Conservation (phyloP, 2,797 vertebrate genomes). For the Chelon labrosus region DNA sequence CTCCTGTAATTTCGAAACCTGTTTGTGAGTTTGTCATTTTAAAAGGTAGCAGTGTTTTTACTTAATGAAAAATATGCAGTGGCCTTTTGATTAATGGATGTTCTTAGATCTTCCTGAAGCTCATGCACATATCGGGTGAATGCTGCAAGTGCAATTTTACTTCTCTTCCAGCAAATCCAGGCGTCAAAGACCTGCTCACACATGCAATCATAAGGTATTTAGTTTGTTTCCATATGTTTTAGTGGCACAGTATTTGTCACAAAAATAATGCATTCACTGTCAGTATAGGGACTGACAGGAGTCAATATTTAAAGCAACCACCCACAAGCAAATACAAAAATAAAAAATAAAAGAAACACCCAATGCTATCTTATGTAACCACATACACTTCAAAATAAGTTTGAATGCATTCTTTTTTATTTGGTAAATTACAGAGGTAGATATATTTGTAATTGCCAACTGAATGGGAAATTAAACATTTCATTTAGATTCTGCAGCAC, state of each 20-base stretch:
- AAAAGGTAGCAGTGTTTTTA: neutral
- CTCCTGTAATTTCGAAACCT: conserved; percentile 18
- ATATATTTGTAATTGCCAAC: conserved; percentile 14
- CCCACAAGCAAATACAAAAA: neutral
- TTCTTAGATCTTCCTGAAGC: neutral
- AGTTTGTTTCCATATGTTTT: conserved; percentile 36
- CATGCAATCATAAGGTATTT: conserved; percentile 41
- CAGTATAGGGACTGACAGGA: neutral
- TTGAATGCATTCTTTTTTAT: no score
- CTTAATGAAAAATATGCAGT: neutral
- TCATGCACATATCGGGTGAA: neutral
- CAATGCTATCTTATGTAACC: neutral
- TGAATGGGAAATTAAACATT: conserved; percentile 16
- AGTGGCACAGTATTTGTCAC: conserved; percentile 22
- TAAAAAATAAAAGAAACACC: neutral
- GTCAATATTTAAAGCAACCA: conserved; percentile 4
- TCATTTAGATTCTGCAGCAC: conserved; percentile 29
- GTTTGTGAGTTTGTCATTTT: conserved; percentile 23
- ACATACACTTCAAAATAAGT: neutral
- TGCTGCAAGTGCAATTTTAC: neutral
- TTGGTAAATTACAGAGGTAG: neutral
- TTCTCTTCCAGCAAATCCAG: conserved; percentile 16
- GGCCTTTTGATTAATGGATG: neutral
- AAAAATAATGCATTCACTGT: conserved; percentile 23
- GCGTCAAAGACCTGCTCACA: conserved; percentile 15